Base-by-base conservation (phyloP, 2,888 invertebrate species). In the Plagodis dolabraria region DNA sequence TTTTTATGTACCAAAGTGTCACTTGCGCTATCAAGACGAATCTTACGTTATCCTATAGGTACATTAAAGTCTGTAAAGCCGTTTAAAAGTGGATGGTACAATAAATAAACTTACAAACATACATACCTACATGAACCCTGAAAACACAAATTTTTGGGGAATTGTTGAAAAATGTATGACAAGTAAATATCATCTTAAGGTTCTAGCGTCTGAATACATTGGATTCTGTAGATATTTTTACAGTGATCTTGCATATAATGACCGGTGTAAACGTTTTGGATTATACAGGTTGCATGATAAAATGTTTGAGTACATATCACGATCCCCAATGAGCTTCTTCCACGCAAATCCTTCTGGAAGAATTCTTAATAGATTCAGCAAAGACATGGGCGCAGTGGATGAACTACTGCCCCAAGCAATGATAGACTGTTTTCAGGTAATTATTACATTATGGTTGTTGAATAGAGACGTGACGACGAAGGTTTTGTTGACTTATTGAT, bases 341-440 rank as follows among this genome's bases (percentile, higher is more conserved):
- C 96, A 98, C 73, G 93, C 94, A 0, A 98, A 98, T 84, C 97
- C 98, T 0, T 95, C 95, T n/a, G 96, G 96, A 0, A 87, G 96
- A 57, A 96, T 98, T 63, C 88, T 98, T 33, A 94, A 94, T 65
- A 82, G 98, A 59, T 98, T 98, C 76, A 96, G 97, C 44, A 98
- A 97, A 82, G 98, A 98, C 76, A 95, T 97, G 83, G 97, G 97
- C 0, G 94, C 96, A 0, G 94, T 97, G 50, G 97, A 97, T 78
- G 97, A 97, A 76, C 76, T 96, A 50, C 82, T 97, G 9, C 96
- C 96, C 0, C 96, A 95, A 79, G 95, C 95, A 0, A 93, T 95
- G 77, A 86, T 96, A n/a, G 96, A 96, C 77, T 94, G 96, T 48
- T 93, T 94, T 67, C 95, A 95, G 87, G 93, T 92, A 71, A 65